Evolutionary conservation across 2,888 invertebrate species (phyloP).

Genomic region (Euproctis similis): DNA sequence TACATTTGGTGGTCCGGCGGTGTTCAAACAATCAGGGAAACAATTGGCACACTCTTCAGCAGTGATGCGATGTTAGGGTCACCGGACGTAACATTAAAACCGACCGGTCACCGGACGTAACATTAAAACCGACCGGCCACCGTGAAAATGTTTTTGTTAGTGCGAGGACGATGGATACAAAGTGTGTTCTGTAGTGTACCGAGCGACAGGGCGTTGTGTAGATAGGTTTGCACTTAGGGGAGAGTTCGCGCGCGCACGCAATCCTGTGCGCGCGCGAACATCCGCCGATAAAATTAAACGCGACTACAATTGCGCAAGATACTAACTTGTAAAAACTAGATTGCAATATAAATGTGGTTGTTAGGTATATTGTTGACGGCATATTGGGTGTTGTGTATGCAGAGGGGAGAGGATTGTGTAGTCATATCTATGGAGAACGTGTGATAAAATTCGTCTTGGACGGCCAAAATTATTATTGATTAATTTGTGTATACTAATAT

Average conservation of each 20-base stretch:
- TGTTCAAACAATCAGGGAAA: conserved; percentile 31
- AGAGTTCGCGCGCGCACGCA: conserved; percentile 12
- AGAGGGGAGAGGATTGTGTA: conserved; percentile 25
- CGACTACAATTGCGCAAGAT: conserved; percentile 41
- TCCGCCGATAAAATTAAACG: conserved; percentile 30
- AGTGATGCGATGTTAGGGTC: too few species aligned
- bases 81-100: conserved; percentile 2
- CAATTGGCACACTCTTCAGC: too few species aligned
- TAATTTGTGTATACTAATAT: background rate
- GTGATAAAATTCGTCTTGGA: conserved; percentile 13
- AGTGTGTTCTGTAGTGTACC: conserved; percentile 72
- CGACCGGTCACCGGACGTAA: background rate
- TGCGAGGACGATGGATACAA: conserved; percentile 64
- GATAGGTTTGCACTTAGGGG: conserved; percentile 55
- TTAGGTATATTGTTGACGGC: conserved; percentile 51
- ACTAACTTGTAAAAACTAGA: conserved; percentile 66
- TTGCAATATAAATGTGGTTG: conserved; percentile 65
- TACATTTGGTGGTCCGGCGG: conserved; percentile 38
- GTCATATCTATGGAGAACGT: conserved; percentile 2
- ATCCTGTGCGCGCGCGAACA: conserved; percentile 11
- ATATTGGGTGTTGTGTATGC: conserved; percentile 72
- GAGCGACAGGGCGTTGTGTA: conserved; percentile 64
- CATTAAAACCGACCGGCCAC: conserved; percentile 35
- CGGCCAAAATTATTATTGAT: conserved; percentile 5
- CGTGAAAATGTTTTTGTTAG: conserved; percentile 56